Evolutionary conservation across 2,888 invertebrate genomes (phyloP).

Genomic region (Nebria brevicollis): DNA sequence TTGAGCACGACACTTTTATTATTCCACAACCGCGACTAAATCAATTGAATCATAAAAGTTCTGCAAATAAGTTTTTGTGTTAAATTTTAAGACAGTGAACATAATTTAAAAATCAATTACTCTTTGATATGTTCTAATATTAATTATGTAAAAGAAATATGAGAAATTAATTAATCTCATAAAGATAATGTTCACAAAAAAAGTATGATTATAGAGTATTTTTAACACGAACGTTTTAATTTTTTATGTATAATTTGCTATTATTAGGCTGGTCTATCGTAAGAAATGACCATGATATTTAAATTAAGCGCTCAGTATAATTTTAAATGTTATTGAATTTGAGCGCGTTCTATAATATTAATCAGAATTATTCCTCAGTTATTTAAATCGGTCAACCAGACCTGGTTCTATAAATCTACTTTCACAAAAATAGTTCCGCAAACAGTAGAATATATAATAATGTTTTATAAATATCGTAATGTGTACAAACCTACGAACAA

Average conservation of each 20-base stretch:
- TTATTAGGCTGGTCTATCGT: too few species aligned
- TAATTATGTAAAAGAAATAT: too few species aligned
- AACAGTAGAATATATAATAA: neutral
- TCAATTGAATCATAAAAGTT: too few species aligned
- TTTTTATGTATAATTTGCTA: neutral
- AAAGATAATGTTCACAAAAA: neutral
- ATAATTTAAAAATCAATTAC: too few species aligned
- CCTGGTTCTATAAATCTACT: slow-evolving; percentile 24
- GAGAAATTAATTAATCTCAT: too few species aligned
- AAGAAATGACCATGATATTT: too few species aligned
- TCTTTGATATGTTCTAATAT: too few species aligned
- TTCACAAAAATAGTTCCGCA: slow-evolving; percentile 13
- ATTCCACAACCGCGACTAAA: too few species aligned
- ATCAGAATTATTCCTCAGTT: neutral
- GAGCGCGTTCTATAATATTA: neutral
- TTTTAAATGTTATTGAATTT: neutral
- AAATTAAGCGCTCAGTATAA: too few species aligned
- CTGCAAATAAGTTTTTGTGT: too few species aligned
- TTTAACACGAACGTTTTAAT: neutral
- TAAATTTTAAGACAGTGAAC: too few species aligned
- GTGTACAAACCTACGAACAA: slow-evolving; percentile 28
- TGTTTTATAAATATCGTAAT: neutral
- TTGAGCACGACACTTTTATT: too few species aligned
- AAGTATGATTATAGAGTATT: neutral
- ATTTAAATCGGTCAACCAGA: slow-evolving; percentile 13